A percentile compares a stretch with the other conserved stretches of the same genome.
Conservation (phyloP, 2,797 vertebrate species). For the Leptodactylus fallax region DNA sequence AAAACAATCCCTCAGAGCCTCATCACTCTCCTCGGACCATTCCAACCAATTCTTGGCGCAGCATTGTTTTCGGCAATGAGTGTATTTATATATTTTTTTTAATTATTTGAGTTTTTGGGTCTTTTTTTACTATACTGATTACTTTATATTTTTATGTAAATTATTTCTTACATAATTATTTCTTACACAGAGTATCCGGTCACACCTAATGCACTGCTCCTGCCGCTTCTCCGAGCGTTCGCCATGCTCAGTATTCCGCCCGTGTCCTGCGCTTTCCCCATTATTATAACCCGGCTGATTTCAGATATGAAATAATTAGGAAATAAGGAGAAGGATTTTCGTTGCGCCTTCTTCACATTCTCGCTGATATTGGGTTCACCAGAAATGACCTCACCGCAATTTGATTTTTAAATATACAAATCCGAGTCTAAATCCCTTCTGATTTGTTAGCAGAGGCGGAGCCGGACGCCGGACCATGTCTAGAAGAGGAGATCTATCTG, state of each 20-base stretch:
- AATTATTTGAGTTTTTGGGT: background rate
- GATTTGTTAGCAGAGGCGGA: constrained; percentile 8
- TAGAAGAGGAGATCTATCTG: background rate
- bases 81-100: background rate
- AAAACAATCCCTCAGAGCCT: too few species aligned
- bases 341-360: constrained; percentile 22
- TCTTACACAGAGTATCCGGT: too few species aligned
- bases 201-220: too few species aligned
- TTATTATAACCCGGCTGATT: background rate
- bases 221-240: too few species aligned
- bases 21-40: too few species aligned
- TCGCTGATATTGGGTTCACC: constrained; percentile 23
- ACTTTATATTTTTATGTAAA: background rate
- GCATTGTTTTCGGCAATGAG: too few species aligned
- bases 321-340: constrained; percentile 21
- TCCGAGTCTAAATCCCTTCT: constrained; percentile 12
- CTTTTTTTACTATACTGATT: background rate
- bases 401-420: constrained; percentile 34
- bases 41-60: too few species aligned
- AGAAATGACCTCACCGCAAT: constrained; percentile 16
- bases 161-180: too few species aligned
- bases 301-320: constrained; percentile 36
- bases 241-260: background rate
- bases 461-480: background rate
- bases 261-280: background rate